phyloP scores from a whole-genome alignment of 2,888 invertebrate genomes.

The Timema cristinae region DNA sequence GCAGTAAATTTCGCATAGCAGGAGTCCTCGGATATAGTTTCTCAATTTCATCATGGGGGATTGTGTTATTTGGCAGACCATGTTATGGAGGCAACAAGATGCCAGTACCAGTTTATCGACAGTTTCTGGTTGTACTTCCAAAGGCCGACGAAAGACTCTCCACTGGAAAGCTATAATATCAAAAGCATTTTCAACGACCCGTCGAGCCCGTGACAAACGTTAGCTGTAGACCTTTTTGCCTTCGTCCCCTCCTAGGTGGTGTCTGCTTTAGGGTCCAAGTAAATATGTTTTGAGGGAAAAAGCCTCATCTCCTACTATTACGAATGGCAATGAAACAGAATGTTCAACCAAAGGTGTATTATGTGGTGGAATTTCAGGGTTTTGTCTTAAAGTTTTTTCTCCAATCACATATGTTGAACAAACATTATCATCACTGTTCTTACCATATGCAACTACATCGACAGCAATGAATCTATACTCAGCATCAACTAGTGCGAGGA shows the following conservation, averaged over 20 bases:
- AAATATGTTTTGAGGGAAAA: constrained; percentile 16
- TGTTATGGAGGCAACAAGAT: constrained; percentile 18
- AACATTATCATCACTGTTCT: constrained; percentile 18
- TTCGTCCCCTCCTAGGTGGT: neutral
- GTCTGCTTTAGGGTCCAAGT: constrained; percentile 13
- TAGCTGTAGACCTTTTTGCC: constrained; percentile 18
- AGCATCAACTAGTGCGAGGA: constrained; percentile 18
- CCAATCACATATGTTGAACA: constrained; percentile 15
- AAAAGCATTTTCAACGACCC: constrained; percentile 20
- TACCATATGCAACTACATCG: constrained; percentile 22
- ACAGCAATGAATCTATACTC: constrained; percentile 15
- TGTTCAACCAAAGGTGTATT: neutral
- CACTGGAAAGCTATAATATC: constrained; percentile 20
- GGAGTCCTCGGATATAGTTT: neutral
- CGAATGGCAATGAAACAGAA: neutral
- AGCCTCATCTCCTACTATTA: constrained; percentile 17
- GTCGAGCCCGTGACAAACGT: constrained; percentile 14
- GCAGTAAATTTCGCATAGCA: neutral
- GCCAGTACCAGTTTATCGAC: constrained; percentile 15
- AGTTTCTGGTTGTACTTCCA: constrained; percentile 9
- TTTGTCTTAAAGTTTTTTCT: neutral
- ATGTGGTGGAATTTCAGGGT: constrained; percentile 15
- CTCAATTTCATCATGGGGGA: neutral
- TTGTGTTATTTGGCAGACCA: neutral
- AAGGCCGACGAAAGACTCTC: constrained; percentile 9